These are phyloP conservation scores for Allacma fusca DNA, from an alignment of 2,888 invertebrate species.

Conservation along the genomic window DNA sequence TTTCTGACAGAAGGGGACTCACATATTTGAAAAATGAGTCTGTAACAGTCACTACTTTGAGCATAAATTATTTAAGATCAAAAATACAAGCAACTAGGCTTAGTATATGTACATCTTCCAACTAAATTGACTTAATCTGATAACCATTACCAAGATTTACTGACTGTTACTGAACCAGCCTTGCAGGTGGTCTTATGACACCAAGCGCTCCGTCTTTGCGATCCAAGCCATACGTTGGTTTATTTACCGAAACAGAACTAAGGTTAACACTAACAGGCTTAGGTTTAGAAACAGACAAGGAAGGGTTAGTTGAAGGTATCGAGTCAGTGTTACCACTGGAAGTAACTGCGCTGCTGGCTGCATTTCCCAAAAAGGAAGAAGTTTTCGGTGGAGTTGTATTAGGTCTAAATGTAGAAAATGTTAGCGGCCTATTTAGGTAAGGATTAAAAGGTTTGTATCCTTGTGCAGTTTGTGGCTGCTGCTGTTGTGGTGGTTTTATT, in stretches of 20 bases:
- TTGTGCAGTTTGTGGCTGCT: slow-evolving; percentile 28
- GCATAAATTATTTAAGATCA: too few relatives aligned
- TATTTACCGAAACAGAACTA: slow-evolving; percentile 14
- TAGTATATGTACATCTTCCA: too few relatives aligned
- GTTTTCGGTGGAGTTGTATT: slow-evolving; percentile 13
- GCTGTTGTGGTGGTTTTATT: slow-evolving; percentile 10
- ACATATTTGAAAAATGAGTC: too few relatives aligned
- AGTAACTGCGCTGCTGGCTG: not conserved
- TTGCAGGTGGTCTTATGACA: not conserved
- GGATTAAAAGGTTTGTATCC: slow-evolving; percentile 61
- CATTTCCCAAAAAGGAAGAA: not conserved
- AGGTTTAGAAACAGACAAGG: slow-evolving; percentile 24
- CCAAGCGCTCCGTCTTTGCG: not conserved
- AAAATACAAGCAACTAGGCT: too few relatives aligned
- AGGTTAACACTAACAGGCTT: slow-evolving; percentile 26
- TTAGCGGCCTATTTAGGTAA: slow-evolving; percentile 59
- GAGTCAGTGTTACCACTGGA: not conserved
- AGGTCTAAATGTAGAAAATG: slow-evolving; percentile 60
- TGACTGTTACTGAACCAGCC: not conserved
- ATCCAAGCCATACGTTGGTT: not conserved
- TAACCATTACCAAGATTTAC: not conserved
- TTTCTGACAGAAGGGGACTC: too few relatives aligned
- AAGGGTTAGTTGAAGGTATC: slow-evolving; percentile 3
- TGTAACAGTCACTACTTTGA: too few relatives aligned
- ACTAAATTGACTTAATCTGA: too few relatives aligned